These are phyloP conservation scores for Delichon dasypus DNA, from an alignment of 2,797 vertebrate genomes.

Conservation along the genomic window DNA sequence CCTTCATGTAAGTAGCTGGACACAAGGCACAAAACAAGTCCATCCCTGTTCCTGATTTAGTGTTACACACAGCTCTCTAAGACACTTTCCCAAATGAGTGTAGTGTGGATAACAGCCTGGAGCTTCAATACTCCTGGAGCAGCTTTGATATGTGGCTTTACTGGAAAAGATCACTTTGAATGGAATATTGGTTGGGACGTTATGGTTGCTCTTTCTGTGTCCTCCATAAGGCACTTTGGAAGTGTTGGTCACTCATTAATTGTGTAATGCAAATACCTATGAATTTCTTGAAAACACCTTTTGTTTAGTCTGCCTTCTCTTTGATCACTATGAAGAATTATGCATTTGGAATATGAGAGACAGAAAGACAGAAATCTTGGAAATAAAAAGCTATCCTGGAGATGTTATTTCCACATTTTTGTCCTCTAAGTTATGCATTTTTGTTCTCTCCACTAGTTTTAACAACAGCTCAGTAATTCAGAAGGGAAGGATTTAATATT, in stretches of 20 bases:
- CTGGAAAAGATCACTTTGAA: neutral
- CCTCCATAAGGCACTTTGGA: neutral
- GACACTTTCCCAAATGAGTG: neutral
- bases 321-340: constrained; percentile 22
- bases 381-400: constrained; percentile 20
- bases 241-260: neutral
- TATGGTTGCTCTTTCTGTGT: neutral
- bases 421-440: neutral
- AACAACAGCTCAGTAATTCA: constrained; percentile 13
- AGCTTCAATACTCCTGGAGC: neutral
- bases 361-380: neutral
- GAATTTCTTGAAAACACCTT: constrained; percentile 29
- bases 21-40: neutral
- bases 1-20: neutral
- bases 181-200: neutral
- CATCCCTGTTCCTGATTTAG: neutral
- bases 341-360: constrained; percentile 34
- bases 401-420: neutral
- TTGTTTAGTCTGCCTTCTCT: constrained; percentile 34
- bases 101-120: neutral
- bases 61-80: neutral
- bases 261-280: constrained; percentile 13
- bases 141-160: neutral
- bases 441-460: neutral
- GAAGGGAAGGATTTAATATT: constrained; percentile 15